Evolutionary conservation across 2,113 vertebrate genomes (phyloP), one percentile per base, ranked within the genome.

Genomic region (Bujurquina vittata): DNA sequence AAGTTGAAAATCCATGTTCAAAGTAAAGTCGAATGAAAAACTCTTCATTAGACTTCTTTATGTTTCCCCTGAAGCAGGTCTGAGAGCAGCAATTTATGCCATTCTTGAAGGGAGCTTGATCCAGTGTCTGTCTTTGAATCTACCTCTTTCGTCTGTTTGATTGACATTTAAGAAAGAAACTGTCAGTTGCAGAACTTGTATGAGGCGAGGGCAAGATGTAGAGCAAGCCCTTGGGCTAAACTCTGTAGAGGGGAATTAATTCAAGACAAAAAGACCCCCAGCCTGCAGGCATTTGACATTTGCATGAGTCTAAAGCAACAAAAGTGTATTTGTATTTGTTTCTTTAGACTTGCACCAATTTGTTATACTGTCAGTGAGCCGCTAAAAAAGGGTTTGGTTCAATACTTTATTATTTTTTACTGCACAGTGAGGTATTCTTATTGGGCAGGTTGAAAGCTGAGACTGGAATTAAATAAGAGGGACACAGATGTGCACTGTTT

Each of bases 191-290:
- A 65, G 18, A 81, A 81, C 31, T 88, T 86, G 78, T 89, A 87
- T 15, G 58, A 74, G 61, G 52, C 29, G 35, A 14, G 12, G 80
- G 20, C 29, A 52, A 75, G 76, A 59, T 85, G 72, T 56, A 74
- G 82, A 59, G 67, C 7, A 20, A 87, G 74, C 87, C 93, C 84
- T 84, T 84, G 82, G 90, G 92, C 85, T 74, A 88, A 87, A 89
- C 65, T 84, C 35, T 86, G 79, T 26, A 15, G 80, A 86, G 69
- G 76, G 77, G 87, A 89, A 86, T 84, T 26, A 86, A 89, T 90
- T 80, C 35, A 59, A 62, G 46, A 81, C 79, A 88, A 81, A 59
- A 77, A 74, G 83, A 80, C 57, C 40, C 23, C 31, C 56, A 67
- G 67, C 73, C 85, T 67, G 11, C 49, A 33, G 88, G 84, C 84